These are phyloP conservation scores for Apocrypta bakeri DNA, from an alignment of 1,140 invertebrate species.

Conservation along the genomic window DNA sequence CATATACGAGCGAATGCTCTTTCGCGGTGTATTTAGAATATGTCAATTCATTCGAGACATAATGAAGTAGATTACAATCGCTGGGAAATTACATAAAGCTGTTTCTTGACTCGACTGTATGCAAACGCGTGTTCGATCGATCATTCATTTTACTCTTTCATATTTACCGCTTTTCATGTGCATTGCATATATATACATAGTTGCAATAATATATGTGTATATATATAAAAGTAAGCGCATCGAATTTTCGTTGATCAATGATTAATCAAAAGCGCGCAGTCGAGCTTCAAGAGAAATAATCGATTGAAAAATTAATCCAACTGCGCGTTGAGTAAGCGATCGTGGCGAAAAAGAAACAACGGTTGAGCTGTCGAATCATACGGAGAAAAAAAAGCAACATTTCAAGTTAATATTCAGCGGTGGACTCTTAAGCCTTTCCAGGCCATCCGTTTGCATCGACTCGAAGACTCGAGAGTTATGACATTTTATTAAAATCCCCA, in stretches of 20 bases:
- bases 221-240: background rate
- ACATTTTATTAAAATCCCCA: too few species aligned
- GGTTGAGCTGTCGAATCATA: too few species aligned
- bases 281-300: background rate
- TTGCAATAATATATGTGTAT: background rate
- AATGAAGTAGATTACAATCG: too few species aligned
- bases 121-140: too few species aligned
- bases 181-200: too few species aligned
- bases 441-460: constrained; percentile 24
- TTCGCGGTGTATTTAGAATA: too few species aligned
- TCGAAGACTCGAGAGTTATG: background rate
- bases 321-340: background rate
- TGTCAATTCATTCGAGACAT: too few species aligned
- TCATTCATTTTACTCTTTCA: too few species aligned
- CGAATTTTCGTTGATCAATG: background rate
- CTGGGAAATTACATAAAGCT: too few species aligned
- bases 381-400: background rate
- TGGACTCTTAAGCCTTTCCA: constrained; percentile 19
- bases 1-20: too few species aligned
- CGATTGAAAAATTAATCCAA: background rate
- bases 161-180: too few species aligned
- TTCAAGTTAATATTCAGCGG: constrained; percentile 7
- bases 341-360: background rate
- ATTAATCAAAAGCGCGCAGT: background rate
- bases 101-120: too few species aligned